Conservation (phyloP, 2,113 vertebrate genomes). For the Pedetes capensis region DNA sequence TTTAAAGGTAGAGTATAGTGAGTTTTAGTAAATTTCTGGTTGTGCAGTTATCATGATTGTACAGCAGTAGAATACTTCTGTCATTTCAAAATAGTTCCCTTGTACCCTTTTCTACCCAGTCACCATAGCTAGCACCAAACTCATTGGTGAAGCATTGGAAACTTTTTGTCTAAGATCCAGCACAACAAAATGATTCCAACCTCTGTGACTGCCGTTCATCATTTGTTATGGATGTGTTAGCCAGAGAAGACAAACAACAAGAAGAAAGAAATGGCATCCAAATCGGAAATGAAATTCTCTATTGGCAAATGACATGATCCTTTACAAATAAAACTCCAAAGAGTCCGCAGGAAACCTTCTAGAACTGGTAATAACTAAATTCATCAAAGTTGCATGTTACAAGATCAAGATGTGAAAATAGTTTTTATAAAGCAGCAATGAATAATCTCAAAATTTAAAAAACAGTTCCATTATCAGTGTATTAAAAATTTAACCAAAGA, state of each 20-base stretch:
- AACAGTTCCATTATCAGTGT: background rate
- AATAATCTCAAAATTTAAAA: background rate
- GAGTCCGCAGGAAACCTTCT: background rate
- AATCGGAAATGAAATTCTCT: background rate
- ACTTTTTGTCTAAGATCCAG: background rate
- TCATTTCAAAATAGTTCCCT: background rate
- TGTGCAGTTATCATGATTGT: background rate
- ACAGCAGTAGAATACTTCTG: background rate
- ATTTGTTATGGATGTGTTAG: no score
- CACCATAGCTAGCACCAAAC: background rate
- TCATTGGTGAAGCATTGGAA: background rate
- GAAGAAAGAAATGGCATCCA: no score
- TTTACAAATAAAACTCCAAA: background rate
- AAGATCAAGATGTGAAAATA: background rate
- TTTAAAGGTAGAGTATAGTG: background rate
- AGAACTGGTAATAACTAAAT: background rate
- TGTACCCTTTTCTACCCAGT: background rate
- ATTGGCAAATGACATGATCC: background rate
- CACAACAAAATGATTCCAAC: background rate
- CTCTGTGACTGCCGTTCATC: rapidly evolving
- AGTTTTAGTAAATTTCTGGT: background rate
- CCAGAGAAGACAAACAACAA: no score
- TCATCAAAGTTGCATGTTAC: background rate
- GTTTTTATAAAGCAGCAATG: background rate
- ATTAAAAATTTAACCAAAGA: background rate